phyloP scores from a whole-genome alignment of 2,797 vertebrate genomes.

The Mormyrops attenuatus region DNA sequence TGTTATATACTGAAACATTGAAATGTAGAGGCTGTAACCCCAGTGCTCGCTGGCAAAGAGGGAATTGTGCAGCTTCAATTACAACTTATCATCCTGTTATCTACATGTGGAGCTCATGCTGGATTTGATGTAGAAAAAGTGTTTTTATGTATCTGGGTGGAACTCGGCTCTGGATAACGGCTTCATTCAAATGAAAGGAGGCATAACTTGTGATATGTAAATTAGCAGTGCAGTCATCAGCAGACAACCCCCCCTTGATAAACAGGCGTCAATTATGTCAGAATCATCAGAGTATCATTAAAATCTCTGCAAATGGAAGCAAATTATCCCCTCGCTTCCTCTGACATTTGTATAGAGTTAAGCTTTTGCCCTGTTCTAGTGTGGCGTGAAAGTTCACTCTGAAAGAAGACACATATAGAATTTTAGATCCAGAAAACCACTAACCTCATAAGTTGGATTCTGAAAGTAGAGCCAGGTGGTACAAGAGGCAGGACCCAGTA shows the following conservation, averaged over 20 bases:
- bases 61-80: not conserved
- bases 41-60: not conserved
- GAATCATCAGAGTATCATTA: not conserved
- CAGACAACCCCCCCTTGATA: not conserved
- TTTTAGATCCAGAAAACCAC: not conserved
- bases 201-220: not conserved
- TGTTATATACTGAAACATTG: not conserved
- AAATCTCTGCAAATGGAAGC: constrained; percentile 12
- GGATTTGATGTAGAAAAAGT: not conserved
- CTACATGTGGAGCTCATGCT: not conserved
- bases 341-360: not conserved
- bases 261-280: constrained; percentile 1
- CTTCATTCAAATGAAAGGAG: not conserved
- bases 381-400: not conserved
- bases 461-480: not conserved
- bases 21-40: not conserved
- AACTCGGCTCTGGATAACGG: not conserved
- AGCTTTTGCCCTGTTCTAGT: not conserved
- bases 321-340: not conserved
- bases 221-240: not conserved
- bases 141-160: not conserved
- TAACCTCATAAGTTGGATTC: not conserved
- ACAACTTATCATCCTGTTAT: not conserved
- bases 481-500: not conserved
- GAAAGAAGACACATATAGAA: not conserved